These are phyloP conservation scores for Zaprionus capensis DNA, from an alignment of 1,140 invertebrate species.

Conservation along the genomic window DNA sequence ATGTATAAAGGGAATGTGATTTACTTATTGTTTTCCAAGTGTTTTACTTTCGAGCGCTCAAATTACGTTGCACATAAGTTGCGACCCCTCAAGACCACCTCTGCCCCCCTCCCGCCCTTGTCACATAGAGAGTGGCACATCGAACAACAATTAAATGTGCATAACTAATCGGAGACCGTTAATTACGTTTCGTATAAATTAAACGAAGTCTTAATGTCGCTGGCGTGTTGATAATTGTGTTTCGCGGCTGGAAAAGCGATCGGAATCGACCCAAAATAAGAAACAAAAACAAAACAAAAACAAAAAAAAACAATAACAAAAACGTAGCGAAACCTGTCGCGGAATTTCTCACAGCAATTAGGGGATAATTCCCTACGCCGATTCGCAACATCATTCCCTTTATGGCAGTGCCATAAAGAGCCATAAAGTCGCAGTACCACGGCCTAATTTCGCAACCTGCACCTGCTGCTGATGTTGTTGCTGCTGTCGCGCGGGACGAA, in stretches of 20 bases:
- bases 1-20: neutral
- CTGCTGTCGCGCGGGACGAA: neutral
- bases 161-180: conserved; percentile 43
- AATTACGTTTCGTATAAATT: conserved; percentile 60
- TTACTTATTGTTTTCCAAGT: conserved; percentile 6
- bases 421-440: conserved; percentile 15
- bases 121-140: conserved; percentile 22
- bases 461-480: neutral
- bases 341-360: conserved; percentile 48
- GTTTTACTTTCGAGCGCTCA: conserved; percentile 44
- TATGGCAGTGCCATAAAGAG: conserved; percentile 1
- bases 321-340: conserved; percentile 28
- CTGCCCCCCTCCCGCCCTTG: neutral
- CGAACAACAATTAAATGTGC: conserved; percentile 70
- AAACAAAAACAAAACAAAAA: neutral
- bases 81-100: conserved; percentile 36
- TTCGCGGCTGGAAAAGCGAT: conserved; percentile 18
- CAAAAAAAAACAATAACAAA: neutral
- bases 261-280: conserved; percentile 2
- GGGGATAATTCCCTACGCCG: neutral
- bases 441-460: conserved; percentile 17
- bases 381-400: neutral
- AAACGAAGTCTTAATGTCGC: conserved; percentile 53
- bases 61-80: conserved; percentile 56
- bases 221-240: conserved; percentile 66